These are phyloP conservation scores for Pseudonaja textilis DNA, from an alignment of 2,113 vertebrate genomes.

Conservation along the genomic window DNA sequence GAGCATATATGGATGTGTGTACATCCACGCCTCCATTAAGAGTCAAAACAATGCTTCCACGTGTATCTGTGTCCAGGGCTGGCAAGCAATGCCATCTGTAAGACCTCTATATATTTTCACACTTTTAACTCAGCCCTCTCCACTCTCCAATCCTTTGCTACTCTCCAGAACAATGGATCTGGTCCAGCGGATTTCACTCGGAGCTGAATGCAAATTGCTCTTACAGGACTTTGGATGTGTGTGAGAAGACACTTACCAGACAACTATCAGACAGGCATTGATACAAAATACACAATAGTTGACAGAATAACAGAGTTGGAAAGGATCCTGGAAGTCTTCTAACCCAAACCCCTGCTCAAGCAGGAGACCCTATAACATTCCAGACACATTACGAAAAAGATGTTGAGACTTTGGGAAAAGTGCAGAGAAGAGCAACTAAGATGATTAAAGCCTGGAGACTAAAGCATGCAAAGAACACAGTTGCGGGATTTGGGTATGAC, in stretches of 20 bases:
- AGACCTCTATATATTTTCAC: constrained; percentile 73
- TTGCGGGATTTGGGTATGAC: background rate
- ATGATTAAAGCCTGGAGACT: background rate
- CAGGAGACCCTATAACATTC: background rate
- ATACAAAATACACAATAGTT: constrained; percentile 47
- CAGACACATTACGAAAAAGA: background rate
- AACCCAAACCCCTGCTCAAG: background rate
- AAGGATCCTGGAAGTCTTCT: background rate
- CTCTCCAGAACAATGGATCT: constrained; percentile 72
- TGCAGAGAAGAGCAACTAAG: background rate
- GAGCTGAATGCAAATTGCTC: constrained; percentile 75
- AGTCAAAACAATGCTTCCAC: constrained; percentile 60
- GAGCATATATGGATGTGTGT: constrained; percentile 14
- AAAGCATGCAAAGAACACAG: background rate
- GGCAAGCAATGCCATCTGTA: constrained; percentile 71
- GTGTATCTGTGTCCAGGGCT: constrained; percentile 61
- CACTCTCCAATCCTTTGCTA: constrained; percentile 20
- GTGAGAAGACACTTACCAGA: constrained; percentile 75
- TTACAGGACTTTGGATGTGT: constrained; percentile 70
- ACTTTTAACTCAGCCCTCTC: constrained; percentile 56
- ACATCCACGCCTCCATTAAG: constrained; percentile 46
- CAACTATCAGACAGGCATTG: constrained; percentile 63
- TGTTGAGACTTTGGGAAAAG: background rate
- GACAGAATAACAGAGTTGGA: background rate
- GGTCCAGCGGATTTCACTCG: constrained; percentile 75